Conservation (phyloP, 2,113 vertebrate species). For the Chloropsis cyanopogon region DNA sequence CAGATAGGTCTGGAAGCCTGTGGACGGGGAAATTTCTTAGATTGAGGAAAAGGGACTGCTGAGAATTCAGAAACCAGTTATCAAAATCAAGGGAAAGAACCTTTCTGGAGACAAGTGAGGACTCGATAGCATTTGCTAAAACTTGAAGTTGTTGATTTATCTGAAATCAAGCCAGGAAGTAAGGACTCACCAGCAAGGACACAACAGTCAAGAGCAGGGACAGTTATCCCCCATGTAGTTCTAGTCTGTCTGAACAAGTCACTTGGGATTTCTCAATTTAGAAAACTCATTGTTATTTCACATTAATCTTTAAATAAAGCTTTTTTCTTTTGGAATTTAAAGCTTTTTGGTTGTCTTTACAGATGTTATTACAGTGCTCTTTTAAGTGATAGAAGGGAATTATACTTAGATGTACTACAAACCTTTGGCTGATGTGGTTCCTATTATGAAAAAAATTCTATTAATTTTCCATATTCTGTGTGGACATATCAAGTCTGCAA, state of each 20-base stretch:
- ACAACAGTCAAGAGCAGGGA: neutral
- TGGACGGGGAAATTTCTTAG: neutral
- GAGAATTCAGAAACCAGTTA: neutral
- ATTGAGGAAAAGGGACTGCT: neutral
- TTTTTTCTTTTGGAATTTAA: neutral
- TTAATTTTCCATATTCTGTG: neutral
- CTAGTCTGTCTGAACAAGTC: neutral
- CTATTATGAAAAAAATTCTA: neutral
- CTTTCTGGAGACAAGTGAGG: neutral
- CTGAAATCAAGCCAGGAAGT: neutral
- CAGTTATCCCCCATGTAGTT: neutral
- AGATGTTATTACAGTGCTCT: neutral
- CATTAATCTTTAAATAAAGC: neutral
- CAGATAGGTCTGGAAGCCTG: neutral
- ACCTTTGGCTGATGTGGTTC: neutral
- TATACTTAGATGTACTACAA: neutral
- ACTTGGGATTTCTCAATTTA: neutral
- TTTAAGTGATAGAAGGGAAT: neutral
- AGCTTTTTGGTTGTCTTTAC: neutral
- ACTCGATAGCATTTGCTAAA: neutral
- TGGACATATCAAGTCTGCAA: neutral
- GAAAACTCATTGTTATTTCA: neutral
- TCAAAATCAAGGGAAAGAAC: neutral
- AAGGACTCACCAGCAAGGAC: neutral
- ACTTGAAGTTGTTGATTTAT: neutral